Evolutionary conservation across 2,888 invertebrate species (phyloP).

Genomic region (Tachina fera): DNA sequence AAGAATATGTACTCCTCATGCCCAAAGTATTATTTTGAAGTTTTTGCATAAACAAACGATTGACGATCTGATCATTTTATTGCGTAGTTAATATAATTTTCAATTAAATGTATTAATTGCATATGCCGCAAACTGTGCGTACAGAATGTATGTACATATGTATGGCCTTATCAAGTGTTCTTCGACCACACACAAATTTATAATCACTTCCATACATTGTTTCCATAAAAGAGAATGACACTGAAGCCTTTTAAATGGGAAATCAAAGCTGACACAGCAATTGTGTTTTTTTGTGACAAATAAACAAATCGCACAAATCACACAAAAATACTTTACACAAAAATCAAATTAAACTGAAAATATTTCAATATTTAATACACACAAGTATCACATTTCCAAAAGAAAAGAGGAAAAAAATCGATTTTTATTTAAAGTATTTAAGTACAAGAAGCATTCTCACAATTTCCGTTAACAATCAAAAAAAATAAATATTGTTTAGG

Average conservation of each 20-base stretch:
- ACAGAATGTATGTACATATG: neutral
- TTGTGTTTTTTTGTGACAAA: conserved; percentile 10
- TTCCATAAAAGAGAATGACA: conserved; percentile 44
- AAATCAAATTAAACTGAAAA: conserved; percentile 17
- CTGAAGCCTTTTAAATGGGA: conserved; percentile 21
- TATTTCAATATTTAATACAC: conserved; percentile 13
- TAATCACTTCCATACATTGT: conserved; percentile 56
- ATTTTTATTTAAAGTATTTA: conserved; percentile 7
- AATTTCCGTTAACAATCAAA: conserved; percentile 44
- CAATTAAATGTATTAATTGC: neutral
- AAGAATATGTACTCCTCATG: too few relatives aligned
- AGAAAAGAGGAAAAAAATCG: conserved; percentile 17
- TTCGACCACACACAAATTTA: conserved; percentile 41
- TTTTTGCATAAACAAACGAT: too few relatives aligned
- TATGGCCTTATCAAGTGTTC: neutral
- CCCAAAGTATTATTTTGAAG: too few relatives aligned
- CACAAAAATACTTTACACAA: neutral
- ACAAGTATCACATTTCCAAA: conserved; percentile 53
- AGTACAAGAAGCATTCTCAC: conserved; percentile 38
- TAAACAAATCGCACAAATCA: conserved; percentile 40
- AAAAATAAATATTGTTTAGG: conserved; percentile 33
- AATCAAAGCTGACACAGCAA: conserved; percentile 47
- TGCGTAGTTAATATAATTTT: neutral
- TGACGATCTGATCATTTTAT: too few relatives aligned
- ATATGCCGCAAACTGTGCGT: neutral